A percentile compares a stretch with the other conserved stretches of the same genome.
These are phyloP conservation scores for Ceyx erithaca DNA, from an alignment of 2,797 vertebrate species.

Conservation along the genomic window DNA sequence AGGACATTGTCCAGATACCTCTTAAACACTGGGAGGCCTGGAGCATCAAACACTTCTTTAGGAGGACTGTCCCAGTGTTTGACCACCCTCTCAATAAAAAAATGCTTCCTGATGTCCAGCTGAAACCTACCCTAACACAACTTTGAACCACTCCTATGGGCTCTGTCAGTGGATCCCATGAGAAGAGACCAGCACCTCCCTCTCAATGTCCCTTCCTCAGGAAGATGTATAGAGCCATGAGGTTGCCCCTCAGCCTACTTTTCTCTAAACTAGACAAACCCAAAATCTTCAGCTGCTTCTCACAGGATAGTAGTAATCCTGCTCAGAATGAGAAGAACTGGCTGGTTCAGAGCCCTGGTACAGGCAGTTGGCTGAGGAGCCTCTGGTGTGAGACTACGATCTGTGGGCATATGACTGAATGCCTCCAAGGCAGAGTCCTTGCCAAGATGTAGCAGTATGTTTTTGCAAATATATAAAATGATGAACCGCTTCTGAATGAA, in stretches of 20 bases:
- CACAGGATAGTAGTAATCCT: not conserved
- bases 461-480: not conserved
- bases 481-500: not conserved
- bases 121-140: fast-evolving
- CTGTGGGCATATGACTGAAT: fast-evolving
- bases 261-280: not conserved
- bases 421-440: not conserved
- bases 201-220: not conserved
- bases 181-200: not conserved
- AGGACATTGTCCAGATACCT: too few species aligned
- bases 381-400: fast-evolving
- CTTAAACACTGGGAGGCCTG: not conserved
- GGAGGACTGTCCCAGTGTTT: not conserved
- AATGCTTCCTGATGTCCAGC: not conserved
- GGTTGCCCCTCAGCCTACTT: not conserved
- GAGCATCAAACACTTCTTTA: fast-evolving
- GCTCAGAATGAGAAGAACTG: fast-evolving
- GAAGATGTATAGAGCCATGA: too few species aligned
- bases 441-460: fast-evolving
- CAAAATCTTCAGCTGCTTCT: fast-evolving
- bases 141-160: fast-evolving
- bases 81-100: fast-evolving
- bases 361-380: not conserved
- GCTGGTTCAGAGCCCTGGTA: not conserved
- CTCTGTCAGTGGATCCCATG: too few species aligned